Evolutionary conservation across 2,888 invertebrate species (phyloP).

Genomic region (Caenorhabditis plicata): DNA sequence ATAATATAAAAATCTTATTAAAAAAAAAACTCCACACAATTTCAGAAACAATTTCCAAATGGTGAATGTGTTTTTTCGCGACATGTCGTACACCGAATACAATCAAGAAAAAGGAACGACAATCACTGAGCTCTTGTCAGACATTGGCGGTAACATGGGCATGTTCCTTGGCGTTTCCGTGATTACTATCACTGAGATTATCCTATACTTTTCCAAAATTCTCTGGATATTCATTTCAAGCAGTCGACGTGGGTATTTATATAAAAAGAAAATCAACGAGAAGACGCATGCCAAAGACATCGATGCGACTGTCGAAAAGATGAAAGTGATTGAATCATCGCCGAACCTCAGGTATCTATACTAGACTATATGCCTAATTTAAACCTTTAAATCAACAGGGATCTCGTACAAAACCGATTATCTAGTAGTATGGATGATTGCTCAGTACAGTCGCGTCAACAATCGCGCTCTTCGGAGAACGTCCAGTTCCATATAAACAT

Average conservation of each 20-base stretch:
- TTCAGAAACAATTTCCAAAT: constrained; percentile 46
- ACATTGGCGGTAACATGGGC: constrained; percentile 65
- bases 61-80: constrained; percentile 53
- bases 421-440: too few relatives aligned
- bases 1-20: not conserved
- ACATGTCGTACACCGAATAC: constrained; percentile 59
- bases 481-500: too few relatives aligned
- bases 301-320: constrained; percentile 27
- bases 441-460: too few relatives aligned
- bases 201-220: constrained; percentile 58
- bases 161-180: constrained; percentile 63
- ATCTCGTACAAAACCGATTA: too few relatives aligned
- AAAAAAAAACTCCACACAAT: not conserved
- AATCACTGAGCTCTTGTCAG: constrained; percentile 33
- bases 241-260: constrained; percentile 44
- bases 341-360: too few relatives aligned
- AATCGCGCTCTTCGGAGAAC: too few relatives aligned
- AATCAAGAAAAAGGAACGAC: constrained; percentile 51
- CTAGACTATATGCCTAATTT: too few relatives aligned
- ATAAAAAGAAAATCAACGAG: constrained; percentile 43
- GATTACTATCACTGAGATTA: constrained; percentile 59
- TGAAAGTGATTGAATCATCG: constrained; percentile 24
- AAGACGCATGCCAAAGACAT: constrained; percentile 24
- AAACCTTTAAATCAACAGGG: too few relatives aligned
- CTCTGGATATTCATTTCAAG: constrained; percentile 58